These are phyloP conservation scores for Pollenia amentaria DNA, from an alignment of 2,888 invertebrate genomes.

Conservation along the genomic window DNA sequence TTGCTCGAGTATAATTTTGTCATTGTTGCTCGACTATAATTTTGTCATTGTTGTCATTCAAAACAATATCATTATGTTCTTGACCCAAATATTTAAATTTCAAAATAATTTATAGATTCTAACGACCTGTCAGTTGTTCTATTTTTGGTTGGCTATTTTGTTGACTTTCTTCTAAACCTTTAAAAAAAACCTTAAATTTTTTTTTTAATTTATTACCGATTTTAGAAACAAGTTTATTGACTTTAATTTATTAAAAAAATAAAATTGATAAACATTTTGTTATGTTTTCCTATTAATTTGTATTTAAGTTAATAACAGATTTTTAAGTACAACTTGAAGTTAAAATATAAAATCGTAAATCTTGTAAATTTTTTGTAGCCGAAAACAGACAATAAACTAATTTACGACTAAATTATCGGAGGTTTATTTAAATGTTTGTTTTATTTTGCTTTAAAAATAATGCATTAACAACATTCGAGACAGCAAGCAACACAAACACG, in stretches of 20 bases:
- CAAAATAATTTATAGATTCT: slow-evolving; percentile 13
- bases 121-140: not conserved
- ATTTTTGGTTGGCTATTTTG: not conserved
- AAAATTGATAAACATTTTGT: slow-evolving; percentile 25
- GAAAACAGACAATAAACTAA: not conserved
- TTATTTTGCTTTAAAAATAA: not conserved
- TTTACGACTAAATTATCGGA: slow-evolving; percentile 27
- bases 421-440: slow-evolving; percentile 4
- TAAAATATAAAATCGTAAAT: slow-evolving; percentile 4
- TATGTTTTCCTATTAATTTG: slow-evolving; percentile 14
- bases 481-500: too few species aligned
- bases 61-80: slow-evolving; percentile 44
- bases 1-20: too few species aligned
- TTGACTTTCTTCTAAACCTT: slow-evolving; percentile 36
- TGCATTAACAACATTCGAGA: too few species aligned
- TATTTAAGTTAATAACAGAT: slow-evolving; percentile 7
- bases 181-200: not conserved
- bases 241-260: slow-evolving; percentile 2
- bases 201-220: not conserved
- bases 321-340: not conserved
- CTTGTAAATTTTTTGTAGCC: not conserved
- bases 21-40: not conserved
- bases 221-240: slow-evolving; percentile 60
- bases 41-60: not conserved
- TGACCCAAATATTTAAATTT: slow-evolving; percentile 62